These are phyloP conservation scores for Watsonalla binaria DNA, from an alignment of 2,888 invertebrate genomes.

Conservation along the genomic window DNA sequence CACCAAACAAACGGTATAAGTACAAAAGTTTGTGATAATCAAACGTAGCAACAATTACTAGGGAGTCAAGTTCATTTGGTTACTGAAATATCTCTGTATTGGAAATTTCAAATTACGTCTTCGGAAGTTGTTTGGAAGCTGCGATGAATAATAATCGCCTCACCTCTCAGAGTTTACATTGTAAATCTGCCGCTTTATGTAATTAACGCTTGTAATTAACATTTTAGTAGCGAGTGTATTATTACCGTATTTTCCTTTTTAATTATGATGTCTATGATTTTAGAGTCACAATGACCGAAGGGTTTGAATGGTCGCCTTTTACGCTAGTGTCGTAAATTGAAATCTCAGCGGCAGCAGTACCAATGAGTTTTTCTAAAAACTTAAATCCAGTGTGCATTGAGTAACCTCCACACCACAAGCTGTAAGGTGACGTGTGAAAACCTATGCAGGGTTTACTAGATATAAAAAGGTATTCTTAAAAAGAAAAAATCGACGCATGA, in stretches of 20 bases:
- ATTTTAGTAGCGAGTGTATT: slow-evolving; percentile 32
- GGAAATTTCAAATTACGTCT: slow-evolving; percentile 10
- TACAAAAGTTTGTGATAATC: background rate
- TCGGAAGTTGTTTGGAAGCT: slow-evolving; percentile 20
- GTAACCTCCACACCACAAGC: too few relatives aligned
- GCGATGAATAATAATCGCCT: slow-evolving; percentile 35
- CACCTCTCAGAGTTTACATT: slow-evolving; percentile 32
- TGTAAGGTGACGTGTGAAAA: too few relatives aligned
- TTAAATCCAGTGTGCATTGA: too few relatives aligned
- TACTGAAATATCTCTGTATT: slow-evolving; percentile 6
- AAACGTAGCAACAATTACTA: background rate
- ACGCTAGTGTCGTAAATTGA: too few relatives aligned
- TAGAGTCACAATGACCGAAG: too few relatives aligned
- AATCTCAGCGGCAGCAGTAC: too few relatives aligned
- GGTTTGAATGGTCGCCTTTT: too few relatives aligned
- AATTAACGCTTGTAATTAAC: slow-evolving; percentile 34
- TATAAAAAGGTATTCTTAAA: too few relatives aligned
- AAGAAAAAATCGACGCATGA: too few relatives aligned
- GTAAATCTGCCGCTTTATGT: slow-evolving; percentile 36
- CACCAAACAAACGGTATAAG: background rate
- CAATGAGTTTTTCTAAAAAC: too few relatives aligned
- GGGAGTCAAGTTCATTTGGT: slow-evolving; percentile 1
- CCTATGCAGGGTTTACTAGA: too few relatives aligned
- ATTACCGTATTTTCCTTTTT: slow-evolving; percentile 24
- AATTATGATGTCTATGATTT: slow-evolving; percentile 21